phyloP scores from a whole-genome alignment of 2,113 vertebrate species.

The Oxyruncus cristatus region DNA sequence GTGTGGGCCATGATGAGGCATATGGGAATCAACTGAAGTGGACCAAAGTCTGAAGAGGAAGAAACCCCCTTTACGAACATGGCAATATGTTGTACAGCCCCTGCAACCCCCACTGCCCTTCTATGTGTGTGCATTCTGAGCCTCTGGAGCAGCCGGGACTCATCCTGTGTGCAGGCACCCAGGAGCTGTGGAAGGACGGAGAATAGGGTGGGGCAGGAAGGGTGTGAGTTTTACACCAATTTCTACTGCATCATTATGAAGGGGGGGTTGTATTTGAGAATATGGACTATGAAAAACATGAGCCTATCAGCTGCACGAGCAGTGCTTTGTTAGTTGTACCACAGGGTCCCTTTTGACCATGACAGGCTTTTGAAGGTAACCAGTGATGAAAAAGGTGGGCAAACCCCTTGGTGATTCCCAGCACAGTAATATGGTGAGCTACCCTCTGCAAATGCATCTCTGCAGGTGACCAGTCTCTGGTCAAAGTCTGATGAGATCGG shows the following conservation, averaged over 20 bases:
- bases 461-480: not conserved
- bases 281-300: not conserved
- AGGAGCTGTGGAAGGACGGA: not conserved
- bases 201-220: fast-evolving
- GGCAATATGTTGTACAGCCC: fast-evolving
- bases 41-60: not conserved
- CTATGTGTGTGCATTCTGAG: fast-evolving
- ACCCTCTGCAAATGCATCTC: not conserved
- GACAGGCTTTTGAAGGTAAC: not conserved
- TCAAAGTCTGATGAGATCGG: not conserved
- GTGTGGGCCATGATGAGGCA: fast-evolving
- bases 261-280: not conserved
- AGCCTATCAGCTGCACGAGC: not conserved
- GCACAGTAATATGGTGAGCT: not conserved
- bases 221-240: not conserved
- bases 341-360: not conserved
- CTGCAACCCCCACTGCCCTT: fast-evolving
- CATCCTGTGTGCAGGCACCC: not conserved
- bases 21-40: not conserved
- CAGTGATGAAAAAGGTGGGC: not conserved
- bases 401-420: not conserved
- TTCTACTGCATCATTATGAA: not conserved
- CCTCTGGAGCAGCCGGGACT: no score
- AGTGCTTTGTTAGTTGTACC: fast-evolving
- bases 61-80: fast-evolving